Conservation (phyloP, 2,888 invertebrate species). For the Sycophila texana region DNA sequence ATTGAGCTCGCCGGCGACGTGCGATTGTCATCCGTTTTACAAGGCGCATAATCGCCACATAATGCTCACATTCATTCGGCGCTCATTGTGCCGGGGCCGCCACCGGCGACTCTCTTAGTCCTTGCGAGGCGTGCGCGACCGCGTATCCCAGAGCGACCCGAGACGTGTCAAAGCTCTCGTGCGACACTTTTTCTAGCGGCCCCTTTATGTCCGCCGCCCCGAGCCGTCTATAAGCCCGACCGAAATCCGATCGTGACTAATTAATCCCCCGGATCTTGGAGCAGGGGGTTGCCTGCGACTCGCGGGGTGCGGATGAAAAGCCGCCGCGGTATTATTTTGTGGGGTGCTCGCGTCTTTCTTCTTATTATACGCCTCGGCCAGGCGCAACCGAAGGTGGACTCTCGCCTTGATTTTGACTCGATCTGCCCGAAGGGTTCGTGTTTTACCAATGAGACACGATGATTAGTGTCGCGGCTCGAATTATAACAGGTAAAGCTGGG, state of each 20-base stretch:
- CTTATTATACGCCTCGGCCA: too few relatives aligned
- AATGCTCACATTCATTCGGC: slow-evolving; percentile 69
- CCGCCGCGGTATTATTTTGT: slow-evolving; percentile 6
- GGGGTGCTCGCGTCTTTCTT: slow-evolving; percentile 2
- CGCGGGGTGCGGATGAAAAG: slow-evolving; percentile 31
- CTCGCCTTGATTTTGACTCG: not conserved
- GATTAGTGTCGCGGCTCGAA: too few relatives aligned
- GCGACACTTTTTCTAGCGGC: too few relatives aligned
- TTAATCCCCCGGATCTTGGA: slow-evolving; percentile 66
- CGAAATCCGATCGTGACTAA: slow-evolving; percentile 66
- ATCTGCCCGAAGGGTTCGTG: not conserved
- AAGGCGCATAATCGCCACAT: slow-evolving; percentile 70
- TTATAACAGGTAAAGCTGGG: too few relatives aligned
- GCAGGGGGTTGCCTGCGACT: not conserved
- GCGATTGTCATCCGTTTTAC: slow-evolving; percentile 70
- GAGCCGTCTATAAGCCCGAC: slow-evolving; percentile 39
- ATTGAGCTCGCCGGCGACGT: slow-evolving; percentile 41
- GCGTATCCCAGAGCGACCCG: slow-evolving; percentile 61
- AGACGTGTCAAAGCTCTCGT: too few relatives aligned
- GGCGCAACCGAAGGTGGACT: not conserved
- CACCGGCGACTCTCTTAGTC: slow-evolving; percentile 63
- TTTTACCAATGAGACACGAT: too few relatives aligned
- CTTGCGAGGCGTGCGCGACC: slow-evolving; percentile 69
- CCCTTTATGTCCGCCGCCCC: too few relatives aligned
- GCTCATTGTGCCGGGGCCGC: slow-evolving; percentile 46